Evolutionary conservation across 2,888 invertebrate genomes (phyloP), one percentile per base, ranked within the genome.

Genomic region (Liodrosophila aerea): DNA sequence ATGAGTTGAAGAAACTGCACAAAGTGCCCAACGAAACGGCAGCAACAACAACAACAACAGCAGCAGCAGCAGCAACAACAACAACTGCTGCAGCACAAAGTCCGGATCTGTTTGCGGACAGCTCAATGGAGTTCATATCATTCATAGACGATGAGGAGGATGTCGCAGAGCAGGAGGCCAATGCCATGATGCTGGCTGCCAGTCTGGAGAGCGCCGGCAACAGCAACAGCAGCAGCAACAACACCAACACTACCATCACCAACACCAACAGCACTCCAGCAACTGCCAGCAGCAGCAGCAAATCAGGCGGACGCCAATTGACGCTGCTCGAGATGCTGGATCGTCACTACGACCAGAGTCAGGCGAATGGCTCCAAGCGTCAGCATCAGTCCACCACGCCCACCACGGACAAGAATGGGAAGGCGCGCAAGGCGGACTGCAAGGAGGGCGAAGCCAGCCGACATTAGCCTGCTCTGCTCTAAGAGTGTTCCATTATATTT

Each of bases 271-370:
- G 33, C 27, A 50, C 34, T 11, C 18, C 8, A 16, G 39, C 34
- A 51, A 36, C 39, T 47, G 36, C 50, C 12, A 27, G 49, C 36
- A 58, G 29, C 29, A 33, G 15, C 11, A 41, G 30, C 33, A 37
- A 16, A 13, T 12, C n/a, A 4, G 57, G 49, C 5, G 33, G 43
- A 8, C 73, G 88, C 0, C 89, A 90, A 54, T 66, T 83, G 52
- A 75, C 87, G 0, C 68, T 89, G 12, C 64, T 90, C 33, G 90
- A 89, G 39, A 89, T 90, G 89, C 76, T 90, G 33, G 90, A 89
- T 59, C 73, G 76, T 1, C 86, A 86, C 49, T 89, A 89, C 44
- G 85, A 83, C 2, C 73, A 83, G 34, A 86, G 80, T 1, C 74
- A 75, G 43, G 33, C 62, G 9, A 69, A 66, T 7, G 72, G 66